Evolutionary conservation across 2,888 invertebrate genomes (phyloP), one percentile per base, ranked within the genome.

Genomic region (Serripes groenlandicus): DNA sequence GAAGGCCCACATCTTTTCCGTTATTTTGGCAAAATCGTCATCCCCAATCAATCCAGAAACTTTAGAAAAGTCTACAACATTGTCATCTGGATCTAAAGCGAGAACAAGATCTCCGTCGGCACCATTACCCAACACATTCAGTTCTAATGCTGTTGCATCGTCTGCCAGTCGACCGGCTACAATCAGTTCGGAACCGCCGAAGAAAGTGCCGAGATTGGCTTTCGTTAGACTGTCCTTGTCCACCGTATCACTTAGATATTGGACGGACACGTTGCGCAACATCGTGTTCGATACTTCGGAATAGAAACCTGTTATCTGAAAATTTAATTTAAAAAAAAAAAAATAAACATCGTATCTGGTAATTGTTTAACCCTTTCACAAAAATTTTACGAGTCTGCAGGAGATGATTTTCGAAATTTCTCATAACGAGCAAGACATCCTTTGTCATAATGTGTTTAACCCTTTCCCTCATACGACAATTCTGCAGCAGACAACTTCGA

Each of bases 221-320:
- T 74, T 75, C 26, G 92, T 91, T 3, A 92, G 21, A 11, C 83
- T 83, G 26, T 60, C 60, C 18, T 42, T 37, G 23, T 92, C 91
- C 0, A 93, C 92, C 3, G 68, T 37, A 73, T 92, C 89, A 76
- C 92, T 90, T 23, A 93, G 72, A 93, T 97, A 97, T 3, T 95
- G 95, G 92, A 97, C 96, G 23, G 95, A 95, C 72, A 97, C 96
- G 89, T 97, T 96, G 0, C 96, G 95, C 73, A 97, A 95, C 7
- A 97, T 95, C 0, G 97, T 97, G 1, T 96, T 96, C 0, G 97
- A 96, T 75, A 97, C 96, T 94, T 97, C 96, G 42, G 92, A 87
- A 85, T 94, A 95, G 88, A 95, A 97, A 92, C 96, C 96, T 68
- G 73, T 42, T 15, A 73, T 73, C 73, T 73, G n/a, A 11, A n/a